A percentile compares a stretch with the other conserved stretches of the same genome.
These are phyloP conservation scores for Athalia circularis DNA, from an alignment of 2,888 invertebrate genomes.

Conservation along the genomic window DNA sequence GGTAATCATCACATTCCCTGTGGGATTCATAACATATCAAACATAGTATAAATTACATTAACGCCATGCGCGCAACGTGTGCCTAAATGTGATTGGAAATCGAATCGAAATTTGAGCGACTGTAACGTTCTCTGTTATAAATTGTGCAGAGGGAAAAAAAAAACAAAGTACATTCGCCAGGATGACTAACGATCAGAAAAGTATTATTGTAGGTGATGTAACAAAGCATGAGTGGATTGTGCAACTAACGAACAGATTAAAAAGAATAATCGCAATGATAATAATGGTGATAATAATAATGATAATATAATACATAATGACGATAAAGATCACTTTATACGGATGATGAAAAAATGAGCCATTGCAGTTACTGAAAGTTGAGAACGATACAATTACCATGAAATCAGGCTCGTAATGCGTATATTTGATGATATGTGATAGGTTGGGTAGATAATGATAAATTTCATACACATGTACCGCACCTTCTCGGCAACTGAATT, in stretches of 20 bases:
- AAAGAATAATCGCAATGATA: too few relatives aligned
- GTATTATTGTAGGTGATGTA: too few relatives aligned
- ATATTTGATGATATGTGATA: not conserved
- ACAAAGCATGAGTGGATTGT: too few relatives aligned
- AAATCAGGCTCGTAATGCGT: not conserved
- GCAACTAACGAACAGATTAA: too few relatives aligned
- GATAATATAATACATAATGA: too few relatives aligned
- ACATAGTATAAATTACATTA: not conserved
- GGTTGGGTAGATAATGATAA: not conserved
- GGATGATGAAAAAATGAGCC: not conserved
- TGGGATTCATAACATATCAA: too few relatives aligned
- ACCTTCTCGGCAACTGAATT: not conserved
- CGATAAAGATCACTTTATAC: too few relatives aligned
- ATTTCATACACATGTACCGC: not conserved
- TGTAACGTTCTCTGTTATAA: not conserved
- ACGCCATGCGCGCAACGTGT: not conserved
- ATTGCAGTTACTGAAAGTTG: not conserved
- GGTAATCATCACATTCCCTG: too few relatives aligned
- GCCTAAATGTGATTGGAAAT: not conserved
- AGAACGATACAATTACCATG: not conserved
- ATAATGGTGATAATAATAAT: too few relatives aligned
- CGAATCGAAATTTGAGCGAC: not conserved
- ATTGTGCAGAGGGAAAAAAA: too few relatives aligned
- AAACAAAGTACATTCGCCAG: too few relatives aligned
- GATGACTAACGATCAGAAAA: too few relatives aligned